Percentiles rank a stretch among this genome's conserved stretches.
phyloP scores from a whole-genome alignment of 2,113 vertebrate species.

The Arvicanthis niloticus region DNA sequence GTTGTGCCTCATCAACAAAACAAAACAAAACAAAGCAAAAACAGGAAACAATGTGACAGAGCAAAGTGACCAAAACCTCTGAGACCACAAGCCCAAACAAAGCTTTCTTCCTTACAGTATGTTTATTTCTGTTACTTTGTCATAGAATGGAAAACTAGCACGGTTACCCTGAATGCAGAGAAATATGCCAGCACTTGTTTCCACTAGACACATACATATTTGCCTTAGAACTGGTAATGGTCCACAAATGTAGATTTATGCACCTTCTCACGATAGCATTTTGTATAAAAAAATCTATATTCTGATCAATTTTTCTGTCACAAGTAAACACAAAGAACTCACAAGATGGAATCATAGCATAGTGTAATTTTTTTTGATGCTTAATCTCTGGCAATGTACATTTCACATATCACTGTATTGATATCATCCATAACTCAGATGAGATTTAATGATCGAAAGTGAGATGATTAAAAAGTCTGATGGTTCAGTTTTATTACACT shows the following conservation, averaged over 20 bases:
- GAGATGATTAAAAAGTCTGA: constrained; percentile 68
- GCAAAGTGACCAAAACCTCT: background rate
- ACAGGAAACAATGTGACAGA: background rate
- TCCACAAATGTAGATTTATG: background rate
- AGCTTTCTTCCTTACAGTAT: background rate
- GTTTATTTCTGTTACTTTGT: background rate
- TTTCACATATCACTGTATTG: constrained; percentile 62
- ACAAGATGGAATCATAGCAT: background rate
- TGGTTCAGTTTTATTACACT: constrained; percentile 52
- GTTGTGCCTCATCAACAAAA: background rate
- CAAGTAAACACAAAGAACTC: background rate
- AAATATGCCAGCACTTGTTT: background rate
- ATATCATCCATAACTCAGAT: constrained; percentile 1
- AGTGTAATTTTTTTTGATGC: constrained; percentile 26
- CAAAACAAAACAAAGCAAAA: too few species aligned
- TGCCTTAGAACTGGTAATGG: background rate
- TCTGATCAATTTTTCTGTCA: background rate
- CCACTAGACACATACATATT: background rate
- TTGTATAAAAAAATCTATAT: constrained; percentile 19
- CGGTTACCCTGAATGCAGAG: background rate
- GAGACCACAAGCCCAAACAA: background rate
- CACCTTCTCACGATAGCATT: background rate
- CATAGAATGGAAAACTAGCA: background rate
- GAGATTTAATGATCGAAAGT: constrained; percentile 71
- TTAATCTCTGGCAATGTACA: background rate